Percentiles rank a stretch among this genome's conserved stretches.
Evolutionary conservation across 2,888 invertebrate species (phyloP).

Genomic region (Euproctis similis): DNA sequence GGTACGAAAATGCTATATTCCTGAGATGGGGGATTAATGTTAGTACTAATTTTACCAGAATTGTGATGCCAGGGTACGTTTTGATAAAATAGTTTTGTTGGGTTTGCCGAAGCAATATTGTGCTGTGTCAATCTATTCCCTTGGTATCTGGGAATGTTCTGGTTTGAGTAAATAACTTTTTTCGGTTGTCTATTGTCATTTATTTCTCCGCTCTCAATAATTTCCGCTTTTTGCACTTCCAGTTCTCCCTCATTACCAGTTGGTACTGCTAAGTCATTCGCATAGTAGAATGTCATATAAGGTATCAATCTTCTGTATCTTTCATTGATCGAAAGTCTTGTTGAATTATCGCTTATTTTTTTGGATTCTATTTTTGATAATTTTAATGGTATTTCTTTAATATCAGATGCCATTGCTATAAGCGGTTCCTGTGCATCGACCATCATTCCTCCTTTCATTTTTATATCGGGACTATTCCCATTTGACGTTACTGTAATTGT

Average conservation of each 20-base stretch:
- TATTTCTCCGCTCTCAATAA: conserved; percentile 44
- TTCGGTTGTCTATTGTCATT: conserved; percentile 37
- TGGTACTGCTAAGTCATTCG: conserved; percentile 71
- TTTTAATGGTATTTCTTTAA: conserved; percentile 25
- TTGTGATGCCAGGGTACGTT: conserved; percentile 39
- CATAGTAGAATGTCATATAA: conserved; percentile 88
- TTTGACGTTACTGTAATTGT: conserved; percentile 67
- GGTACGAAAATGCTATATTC: conserved; percentile 30
- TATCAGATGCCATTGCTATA: conserved; percentile 34
- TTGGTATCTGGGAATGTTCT: conserved; percentile 64
- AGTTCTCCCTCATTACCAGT: conserved; percentile 45
- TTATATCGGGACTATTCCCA: conserved; percentile 67
- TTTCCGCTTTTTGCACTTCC: conserved; percentile 62
- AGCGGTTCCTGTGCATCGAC: conserved; percentile 48
- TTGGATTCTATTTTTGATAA: conserved; percentile 32
- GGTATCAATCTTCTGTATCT: conserved; percentile 86
- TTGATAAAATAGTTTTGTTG: conserved; percentile 58
- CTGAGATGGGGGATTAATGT: conserved; percentile 38
- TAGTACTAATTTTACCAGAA: conserved; percentile 33
- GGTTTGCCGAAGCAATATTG: conserved; percentile 65
- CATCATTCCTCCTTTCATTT: conserved; percentile 58
- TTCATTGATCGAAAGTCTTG: conserved; percentile 74
- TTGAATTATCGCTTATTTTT: conserved; percentile 32
- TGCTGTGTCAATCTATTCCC: conserved; percentile 65
- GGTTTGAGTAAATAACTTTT: conserved; percentile 46